Percentiles rank a stretch among this genome's conserved stretches.
Evolutionary conservation across 2,888 invertebrate species (phyloP).

Genomic region (Tubulanus polymorphus): DNA sequence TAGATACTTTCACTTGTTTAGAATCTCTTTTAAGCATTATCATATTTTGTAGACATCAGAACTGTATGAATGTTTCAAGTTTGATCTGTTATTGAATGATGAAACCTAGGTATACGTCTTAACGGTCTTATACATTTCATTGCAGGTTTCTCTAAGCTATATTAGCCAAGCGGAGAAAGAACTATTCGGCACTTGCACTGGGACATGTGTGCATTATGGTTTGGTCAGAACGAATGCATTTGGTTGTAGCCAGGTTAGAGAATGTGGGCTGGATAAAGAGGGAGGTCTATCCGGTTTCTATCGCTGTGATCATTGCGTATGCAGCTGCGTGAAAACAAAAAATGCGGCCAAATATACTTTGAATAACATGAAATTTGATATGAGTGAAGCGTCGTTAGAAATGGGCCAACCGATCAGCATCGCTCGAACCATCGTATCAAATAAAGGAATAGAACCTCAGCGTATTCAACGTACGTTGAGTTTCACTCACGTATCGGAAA

Average conservation of each 20-base stretch:
- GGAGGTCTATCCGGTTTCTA: not conserved
- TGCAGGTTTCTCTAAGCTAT: no score
- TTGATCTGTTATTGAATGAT: no score
- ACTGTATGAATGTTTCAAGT: no score
- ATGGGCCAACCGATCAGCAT: not conserved
- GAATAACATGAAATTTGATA: not conserved
- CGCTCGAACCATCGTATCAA: not conserved
- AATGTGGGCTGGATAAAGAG: not conserved
- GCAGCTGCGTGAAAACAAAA: slow-evolving; percentile 1
- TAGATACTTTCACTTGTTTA: no score
- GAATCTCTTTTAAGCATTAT: no score
- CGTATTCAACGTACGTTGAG: no score
- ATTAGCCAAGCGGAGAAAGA: not conserved
- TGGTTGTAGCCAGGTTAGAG: not conserved
- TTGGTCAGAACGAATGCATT: not conserved
- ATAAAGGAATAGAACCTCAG: no score
- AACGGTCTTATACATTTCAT: no score
- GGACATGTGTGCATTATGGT: not conserved
- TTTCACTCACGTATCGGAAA: no score
- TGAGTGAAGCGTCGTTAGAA: not conserved
- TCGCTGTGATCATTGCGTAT: slow-evolving; percentile 4
- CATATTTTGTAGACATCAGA: no score
- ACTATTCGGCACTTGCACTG: not conserved
- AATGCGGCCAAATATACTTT: not conserved
- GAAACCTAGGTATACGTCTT: no score